Evolutionary conservation across 2,113 vertebrate species (phyloP), one percentile per base, ranked within the genome.

Genomic region (Chaetops frenatus): DNA sequence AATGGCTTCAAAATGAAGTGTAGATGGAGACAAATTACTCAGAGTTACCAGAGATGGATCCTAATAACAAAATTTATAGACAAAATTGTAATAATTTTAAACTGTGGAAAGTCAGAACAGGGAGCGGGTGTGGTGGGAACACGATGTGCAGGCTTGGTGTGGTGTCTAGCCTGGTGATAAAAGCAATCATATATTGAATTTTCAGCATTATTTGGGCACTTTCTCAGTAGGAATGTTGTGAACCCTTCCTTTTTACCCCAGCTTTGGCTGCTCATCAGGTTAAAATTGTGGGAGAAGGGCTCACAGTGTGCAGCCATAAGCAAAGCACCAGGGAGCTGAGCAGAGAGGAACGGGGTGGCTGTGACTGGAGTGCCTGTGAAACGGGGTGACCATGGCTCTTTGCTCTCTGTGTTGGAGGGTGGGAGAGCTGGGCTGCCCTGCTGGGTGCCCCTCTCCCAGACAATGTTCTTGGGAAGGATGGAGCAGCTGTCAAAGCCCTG

Each of bases 301-400:
- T 88, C 27, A 2, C 0, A 22, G 23, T 12, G 40, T 69, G n/a
- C 25, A 29, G 66, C 36, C 6, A 3, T 11, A 48, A 88, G 35
- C 18, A 56, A 70, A 45, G n/a, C 62, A 12, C 33, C 19, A 1
- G 45, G 57, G 27, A 65, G 20, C 42, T 1, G 7, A 24, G 48
- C 27, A 42, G 85, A 40, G 74, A 17, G 51, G 36, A 45, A 3
- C 0, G 0, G 47, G 36, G 42, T 54, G 80, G 28, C 80, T 2
- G 11, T 9, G 31, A 29, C 7, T 0, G 0, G 31, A 15, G n/a
- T 45, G 74, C 8, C 58, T 0, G 0, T 6, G 19, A 51, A 35
- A 33, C 0, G 0, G 40, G 18, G 27, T 56, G 80, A 4, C 58
- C 0, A 0, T 6, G 25, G 45, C 48, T 71, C 40, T 67, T 66